Conservation (phyloP, 2,113 vertebrate genomes). For the Colius striatus region DNA sequence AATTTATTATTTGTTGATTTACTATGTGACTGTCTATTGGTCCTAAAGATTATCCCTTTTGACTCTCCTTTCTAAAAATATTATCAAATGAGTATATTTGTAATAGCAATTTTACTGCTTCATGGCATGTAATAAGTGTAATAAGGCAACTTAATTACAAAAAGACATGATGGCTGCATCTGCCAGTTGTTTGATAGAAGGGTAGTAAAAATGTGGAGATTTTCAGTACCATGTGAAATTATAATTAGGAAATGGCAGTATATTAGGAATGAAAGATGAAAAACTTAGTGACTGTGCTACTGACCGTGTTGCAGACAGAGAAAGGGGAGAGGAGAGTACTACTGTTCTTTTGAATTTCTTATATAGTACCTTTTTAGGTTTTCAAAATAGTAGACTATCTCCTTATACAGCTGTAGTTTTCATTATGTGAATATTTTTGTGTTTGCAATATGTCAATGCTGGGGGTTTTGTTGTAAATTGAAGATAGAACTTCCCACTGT, state of each 20-base stretch:
- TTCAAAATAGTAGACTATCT: neutral
- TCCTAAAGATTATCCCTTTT: neutral
- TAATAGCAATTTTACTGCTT: neutral
- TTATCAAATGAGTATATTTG: neutral
- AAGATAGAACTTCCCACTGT: neutral
- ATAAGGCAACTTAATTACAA: neutral
- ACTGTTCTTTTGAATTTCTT: neutral
- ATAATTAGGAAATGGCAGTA: neutral
- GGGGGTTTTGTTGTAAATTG: neutral
- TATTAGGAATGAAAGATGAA: neutral
- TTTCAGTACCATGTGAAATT: neutral
- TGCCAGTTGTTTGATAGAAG: neutral
- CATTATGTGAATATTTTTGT: neutral
- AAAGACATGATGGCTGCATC: neutral
- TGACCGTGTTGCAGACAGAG: neutral
- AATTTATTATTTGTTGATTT: neutral
- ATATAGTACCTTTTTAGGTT: neutral
- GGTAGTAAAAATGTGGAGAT: neutral
- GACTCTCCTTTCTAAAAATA: neutral
- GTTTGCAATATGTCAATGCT: neutral
- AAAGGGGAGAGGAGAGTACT: neutral
- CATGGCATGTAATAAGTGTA: neutral
- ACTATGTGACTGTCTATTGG: neutral
- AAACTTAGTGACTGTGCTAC: neutral
- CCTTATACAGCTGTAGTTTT: neutral